Percentiles rank a stretch among this genome's conserved stretches.
These are phyloP conservation scores for Sebastes minor DNA, from an alignment of 2,797 vertebrate species.

Conservation along the genomic window DNA sequence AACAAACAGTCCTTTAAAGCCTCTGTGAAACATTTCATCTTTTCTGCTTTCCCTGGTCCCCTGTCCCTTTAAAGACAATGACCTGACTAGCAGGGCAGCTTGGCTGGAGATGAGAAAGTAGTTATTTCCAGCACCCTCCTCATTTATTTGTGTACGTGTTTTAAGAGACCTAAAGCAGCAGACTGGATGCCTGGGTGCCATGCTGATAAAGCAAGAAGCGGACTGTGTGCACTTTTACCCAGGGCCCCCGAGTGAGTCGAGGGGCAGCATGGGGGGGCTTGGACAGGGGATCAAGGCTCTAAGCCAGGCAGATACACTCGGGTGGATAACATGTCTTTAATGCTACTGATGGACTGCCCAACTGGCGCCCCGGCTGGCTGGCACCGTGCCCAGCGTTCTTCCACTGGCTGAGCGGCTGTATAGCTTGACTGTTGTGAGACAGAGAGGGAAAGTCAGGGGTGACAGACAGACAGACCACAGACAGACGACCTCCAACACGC, in stretches of 20 bases:
- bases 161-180: conserved; percentile 64
- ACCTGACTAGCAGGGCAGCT: conserved; percentile 60
- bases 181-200: conserved; percentile 55
- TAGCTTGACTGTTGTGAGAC: conserved; percentile 48
- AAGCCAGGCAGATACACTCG: conserved; percentile 68
- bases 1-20: conserved; percentile 54
- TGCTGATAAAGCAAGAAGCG: conserved; percentile 72
- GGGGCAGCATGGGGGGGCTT: conserved; percentile 43
- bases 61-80: conserved; percentile 72
- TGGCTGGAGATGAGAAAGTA: conserved; percentile 70
- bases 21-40: conserved; percentile 37
- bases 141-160: conserved; percentile 73
- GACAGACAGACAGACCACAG: conserved; percentile 31
- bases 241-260: conserved; percentile 36
- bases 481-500: not conserved
- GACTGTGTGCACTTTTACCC: conserved; percentile 50
- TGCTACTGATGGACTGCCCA: conserved; percentile 72
- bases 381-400: conserved; percentile 60
- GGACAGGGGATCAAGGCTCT: conserved; percentile 66
- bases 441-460: conserved; percentile 50
- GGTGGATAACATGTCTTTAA: conserved; percentile 76
- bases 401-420: conserved; percentile 57
- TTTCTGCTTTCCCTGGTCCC: conserved; percentile 28
- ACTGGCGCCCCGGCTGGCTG: conserved; percentile 74
- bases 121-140: conserved; percentile 72